phyloP scores from a whole-genome alignment of 2,797 vertebrate genomes.

The Lophius americanus region DNA sequence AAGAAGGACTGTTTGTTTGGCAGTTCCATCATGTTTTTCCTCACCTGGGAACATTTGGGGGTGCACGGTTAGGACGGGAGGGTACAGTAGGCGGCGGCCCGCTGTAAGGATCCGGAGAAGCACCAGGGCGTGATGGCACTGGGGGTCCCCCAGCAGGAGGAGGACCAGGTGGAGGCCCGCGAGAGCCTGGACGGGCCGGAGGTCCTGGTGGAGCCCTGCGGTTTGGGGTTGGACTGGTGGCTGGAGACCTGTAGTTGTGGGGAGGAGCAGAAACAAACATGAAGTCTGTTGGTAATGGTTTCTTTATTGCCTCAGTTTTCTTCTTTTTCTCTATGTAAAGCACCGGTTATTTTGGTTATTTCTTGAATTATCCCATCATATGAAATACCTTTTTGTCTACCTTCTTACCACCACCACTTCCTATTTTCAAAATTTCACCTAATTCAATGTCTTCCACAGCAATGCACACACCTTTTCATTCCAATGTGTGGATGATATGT shows the following conservation, averaged over 20 bases:
- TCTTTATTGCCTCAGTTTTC: too few species aligned
- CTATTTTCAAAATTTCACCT: too few species aligned
- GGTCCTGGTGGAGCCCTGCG: constrained; percentile 95
- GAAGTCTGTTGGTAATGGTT: too few species aligned
- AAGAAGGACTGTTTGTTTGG: neutral
- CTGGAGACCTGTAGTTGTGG: constrained; percentile 86
- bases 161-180: constrained; percentile 92
- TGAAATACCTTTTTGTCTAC: too few species aligned
- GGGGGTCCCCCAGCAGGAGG: constrained; percentile 92
- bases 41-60: constrained; percentile 97
- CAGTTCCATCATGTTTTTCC: constrained; percentile 47
- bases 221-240: constrained; percentile 95
- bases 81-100: constrained; percentile 96
- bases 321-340: too few species aligned
- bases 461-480: neutral
- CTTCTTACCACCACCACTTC: too few species aligned
- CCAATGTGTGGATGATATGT: too few species aligned
- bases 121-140: constrained; percentile 94
- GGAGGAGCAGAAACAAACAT: neutral
- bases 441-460: too few species aligned
- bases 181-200: constrained; percentile 90
- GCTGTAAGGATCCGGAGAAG: constrained; percentile 94
- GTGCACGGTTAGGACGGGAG: constrained; percentile 96
- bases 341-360: neutral
- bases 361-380: neutral